Base-by-base conservation (phyloP, 2,113 vertebrate genomes). In the Labeo catla region DNA sequence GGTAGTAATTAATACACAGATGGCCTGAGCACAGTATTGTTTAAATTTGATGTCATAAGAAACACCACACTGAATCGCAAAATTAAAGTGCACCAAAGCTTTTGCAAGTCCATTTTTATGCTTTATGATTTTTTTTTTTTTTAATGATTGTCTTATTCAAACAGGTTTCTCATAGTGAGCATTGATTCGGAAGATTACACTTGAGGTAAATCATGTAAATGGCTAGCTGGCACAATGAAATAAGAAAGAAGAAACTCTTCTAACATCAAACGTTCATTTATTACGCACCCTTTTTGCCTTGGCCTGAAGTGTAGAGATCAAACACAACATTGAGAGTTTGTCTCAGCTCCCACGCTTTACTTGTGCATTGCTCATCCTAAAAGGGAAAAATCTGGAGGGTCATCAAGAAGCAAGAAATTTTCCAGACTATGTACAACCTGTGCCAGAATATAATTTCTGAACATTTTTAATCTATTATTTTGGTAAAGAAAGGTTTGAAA, bases 301-400 rank as follows among this genome's bases (percentile, higher is more conserved):
- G 96, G 47, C 96, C 95, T 0, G 95, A 96, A 86, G 95, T 92
- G 91, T 98, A 96, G 89, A 95, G 93, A 76, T 99, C 98, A 84
- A 99, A 99, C 4, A 99, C 98, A 73, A 98, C 97, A 0, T 96
- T 96, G 54, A 99, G 95, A 0, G 96, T 97, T 94, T 99, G 98
- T 79, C 97, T 96, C 90, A 99, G 96, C 93, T 99, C 98, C 98
- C 96, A 98, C 45, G 97, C 97, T 57, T 95, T 47, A n/a, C 91
- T 93, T 89, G 94, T 92, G 52, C 98, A 99, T 57, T 92, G 92
- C 4, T 86, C 89, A 91, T 99, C 95, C 96, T 97, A 87, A 49
- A 83, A 79, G 90, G 68, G 28, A 45, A 68, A 68, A 23, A 13
- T 16, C 2, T n/a, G 16, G 52, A 73, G 6, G 23, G 43, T 57